Conservation (phyloP, 2,113 vertebrate genomes). For the Fregata magnificens region DNA sequence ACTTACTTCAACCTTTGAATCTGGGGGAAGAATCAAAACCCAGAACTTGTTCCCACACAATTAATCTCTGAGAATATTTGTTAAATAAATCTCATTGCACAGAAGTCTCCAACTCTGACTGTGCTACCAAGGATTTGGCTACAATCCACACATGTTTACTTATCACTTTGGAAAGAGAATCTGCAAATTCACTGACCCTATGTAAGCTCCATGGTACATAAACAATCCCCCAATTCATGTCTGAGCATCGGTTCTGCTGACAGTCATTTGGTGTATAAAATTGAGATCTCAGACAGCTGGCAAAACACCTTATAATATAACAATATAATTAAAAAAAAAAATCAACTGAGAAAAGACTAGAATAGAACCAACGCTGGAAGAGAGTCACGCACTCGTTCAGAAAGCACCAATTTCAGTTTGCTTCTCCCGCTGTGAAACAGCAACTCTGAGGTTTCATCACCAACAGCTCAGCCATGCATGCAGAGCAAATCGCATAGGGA, state of each 20-base stretch:
- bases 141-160: not conserved
- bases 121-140: not conserved
- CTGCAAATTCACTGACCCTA: not conserved
- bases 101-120: not conserved
- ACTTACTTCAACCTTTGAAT: not conserved
- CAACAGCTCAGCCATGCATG: not conserved
- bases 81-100: not conserved
- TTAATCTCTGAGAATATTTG: not conserved
- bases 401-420: not conserved
- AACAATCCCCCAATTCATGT: not conserved
- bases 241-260: not conserved
- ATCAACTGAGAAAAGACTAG: not conserved
- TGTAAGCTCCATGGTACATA: not conserved
- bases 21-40: accelerated
- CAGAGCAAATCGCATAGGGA: not conserved
- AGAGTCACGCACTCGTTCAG: accelerated
- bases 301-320: not conserved
- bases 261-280: not conserved
- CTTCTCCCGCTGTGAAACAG: not conserved
- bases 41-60: not conserved
- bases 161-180: not conserved
- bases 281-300: not conserved
- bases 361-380: not conserved
- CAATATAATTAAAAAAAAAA: not conserved
- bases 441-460: not conserved